Conservation (phyloP, 2,888 invertebrate genomes). For the Pollenia angustigena region DNA sequence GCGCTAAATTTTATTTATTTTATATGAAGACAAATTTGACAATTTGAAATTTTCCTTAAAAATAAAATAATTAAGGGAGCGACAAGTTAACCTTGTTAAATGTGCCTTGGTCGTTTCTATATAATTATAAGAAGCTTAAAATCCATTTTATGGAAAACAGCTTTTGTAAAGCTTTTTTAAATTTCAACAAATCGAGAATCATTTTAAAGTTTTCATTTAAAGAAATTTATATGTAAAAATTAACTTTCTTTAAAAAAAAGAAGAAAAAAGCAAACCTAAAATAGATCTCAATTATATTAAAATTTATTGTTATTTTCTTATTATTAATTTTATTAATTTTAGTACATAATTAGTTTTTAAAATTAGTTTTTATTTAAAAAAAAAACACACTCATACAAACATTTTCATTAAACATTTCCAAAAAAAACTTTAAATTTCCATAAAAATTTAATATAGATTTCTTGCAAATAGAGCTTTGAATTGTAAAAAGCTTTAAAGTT, state of each 20-base stretch:
- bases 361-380: conserved; percentile 6
- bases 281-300: conserved; percentile 72
- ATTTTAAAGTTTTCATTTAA: not conserved
- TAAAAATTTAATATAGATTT: too few relatives aligned
- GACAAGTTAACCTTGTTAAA: too few relatives aligned
- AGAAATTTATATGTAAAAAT: conserved; percentile 12
- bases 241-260: not conserved
- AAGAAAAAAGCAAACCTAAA: conserved; percentile 58
- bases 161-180: conserved; percentile 61
- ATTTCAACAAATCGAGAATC: conserved; percentile 6
- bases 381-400: conserved; percentile 31
- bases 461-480: not conserved
- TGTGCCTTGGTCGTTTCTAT: too few relatives aligned
- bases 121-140: too few relatives aligned
- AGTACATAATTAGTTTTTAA: conserved; percentile 3
- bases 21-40: too few relatives aligned
- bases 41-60: too few relatives aligned
- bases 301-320: conserved; percentile 56
- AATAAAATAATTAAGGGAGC: too few relatives aligned
- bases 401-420: conserved; percentile 52
- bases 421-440: too few relatives aligned
- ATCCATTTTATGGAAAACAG: not conserved
- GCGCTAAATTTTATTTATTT: too few relatives aligned
- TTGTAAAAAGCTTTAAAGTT: not conserved
- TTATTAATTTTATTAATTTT: conserved; percentile 43